Evolutionary conservation across 2,888 invertebrate species (phyloP), one percentile per base, ranked within the genome.

Genomic region (Coelinius sp.): DNA sequence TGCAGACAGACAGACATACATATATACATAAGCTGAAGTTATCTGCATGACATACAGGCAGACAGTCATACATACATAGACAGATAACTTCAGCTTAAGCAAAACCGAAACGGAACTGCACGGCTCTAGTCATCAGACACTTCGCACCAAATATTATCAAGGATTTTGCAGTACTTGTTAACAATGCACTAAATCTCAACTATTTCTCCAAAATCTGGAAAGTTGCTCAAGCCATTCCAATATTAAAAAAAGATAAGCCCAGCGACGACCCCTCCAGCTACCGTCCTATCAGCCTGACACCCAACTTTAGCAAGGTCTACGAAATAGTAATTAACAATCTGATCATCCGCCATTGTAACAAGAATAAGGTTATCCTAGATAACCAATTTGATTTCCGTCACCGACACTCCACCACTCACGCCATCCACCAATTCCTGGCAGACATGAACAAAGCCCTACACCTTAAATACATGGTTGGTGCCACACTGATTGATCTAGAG

Each of bases 201-300:
- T 76, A 65, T n/a, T 75, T 71, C 44, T 74, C 71, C 1, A 14
- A 17, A 2, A 0, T 5, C 0, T 75, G 75, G 74, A 75, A 73
- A 70, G 25, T 1, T 1, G 76, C 77, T 0, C 76, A 73, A 66
- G 41, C 73, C 6, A 14, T 76, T 1, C 75, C 78, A 1, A 72
- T 77, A 6, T 35, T 41, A 1, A 77, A 77, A 68, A 70, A 67
- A 41, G 66, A 63, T 1, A 76, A 78, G 62, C 17, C 46, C 2
- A 62, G 64, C 1, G 14, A 65, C 1, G 41, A 68, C n/a, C 56
- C 74, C 0, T 6, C 71, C 0, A 76, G 73, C 53, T 76, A 78
- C 20, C 17, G 73, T 1, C 76, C 77, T 4, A 78, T 78, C n/a
- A 78, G 79, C 17, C 68, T 79, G 1, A 66, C 73, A 12, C 73